These are phyloP conservation scores for Apus apus DNA, from an alignment of 2,113 vertebrate species.

Conservation along the genomic window DNA sequence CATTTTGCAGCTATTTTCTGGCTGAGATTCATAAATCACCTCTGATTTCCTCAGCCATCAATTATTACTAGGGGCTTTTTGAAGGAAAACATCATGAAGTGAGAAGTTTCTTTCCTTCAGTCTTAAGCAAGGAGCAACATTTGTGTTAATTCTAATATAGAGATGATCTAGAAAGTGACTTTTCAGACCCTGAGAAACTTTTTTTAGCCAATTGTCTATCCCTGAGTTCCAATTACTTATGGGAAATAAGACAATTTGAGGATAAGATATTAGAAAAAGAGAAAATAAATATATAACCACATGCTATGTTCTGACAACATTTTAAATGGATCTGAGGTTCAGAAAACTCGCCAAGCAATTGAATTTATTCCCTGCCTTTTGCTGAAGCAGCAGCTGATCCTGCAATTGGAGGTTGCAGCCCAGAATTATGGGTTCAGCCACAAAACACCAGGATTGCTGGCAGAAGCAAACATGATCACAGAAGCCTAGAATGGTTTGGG, in stretches of 20 bases:
- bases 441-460: not conserved
- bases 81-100: not conserved
- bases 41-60: not conserved
- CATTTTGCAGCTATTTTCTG: not conserved
- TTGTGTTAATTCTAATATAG: not conserved
- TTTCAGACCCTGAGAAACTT: not conserved
- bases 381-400: not conserved
- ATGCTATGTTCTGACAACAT: not conserved
- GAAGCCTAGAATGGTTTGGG: no score
- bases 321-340: not conserved
- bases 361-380: not conserved
- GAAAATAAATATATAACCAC: not conserved
- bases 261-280: not conserved
- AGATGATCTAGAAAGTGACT: not conserved
- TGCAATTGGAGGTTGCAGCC: not conserved
- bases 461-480: not conserved
- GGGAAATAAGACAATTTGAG: not conserved
- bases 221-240: not conserved
- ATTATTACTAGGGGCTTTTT: not conserved
- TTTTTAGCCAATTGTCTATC: not conserved
- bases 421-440: not conserved
- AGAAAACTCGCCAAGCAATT: not conserved
- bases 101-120: not conserved
- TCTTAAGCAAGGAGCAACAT: not conserved
- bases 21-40: not conserved